Percentiles rank a stretch among this genome's conserved stretches.
phyloP scores from a whole-genome alignment of 2,113 vertebrate species.

The Scolopax mira region DNA sequence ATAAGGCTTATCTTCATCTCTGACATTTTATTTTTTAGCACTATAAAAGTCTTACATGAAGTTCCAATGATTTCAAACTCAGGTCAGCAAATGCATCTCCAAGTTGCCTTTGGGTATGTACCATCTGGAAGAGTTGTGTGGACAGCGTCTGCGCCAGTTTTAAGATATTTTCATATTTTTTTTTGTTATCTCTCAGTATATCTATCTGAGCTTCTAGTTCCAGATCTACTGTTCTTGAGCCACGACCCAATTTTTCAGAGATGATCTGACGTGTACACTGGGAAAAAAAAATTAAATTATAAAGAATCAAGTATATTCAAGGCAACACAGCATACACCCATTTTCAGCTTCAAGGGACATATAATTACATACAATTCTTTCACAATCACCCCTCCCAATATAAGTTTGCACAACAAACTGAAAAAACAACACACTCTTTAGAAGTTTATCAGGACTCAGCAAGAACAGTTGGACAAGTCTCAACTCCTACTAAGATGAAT shows the following conservation, averaged over 20 bases:
- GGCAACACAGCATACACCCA: constrained; percentile 8
- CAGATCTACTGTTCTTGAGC: constrained; percentile 96
- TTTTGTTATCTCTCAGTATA: constrained; percentile 93
- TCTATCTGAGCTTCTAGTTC: constrained; percentile 97
- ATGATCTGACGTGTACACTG: constrained; percentile 97
- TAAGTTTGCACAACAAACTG: constrained; percentile 65
- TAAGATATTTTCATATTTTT: constrained; percentile 93
- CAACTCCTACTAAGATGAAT: constrained; percentile 58
- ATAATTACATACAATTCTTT: constrained; percentile 59
- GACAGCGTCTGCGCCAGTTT: constrained; percentile 90
- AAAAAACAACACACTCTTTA: constrained; percentile 47
- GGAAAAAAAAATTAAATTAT: constrained; percentile 12
- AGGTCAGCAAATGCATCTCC: constrained; percentile 96
- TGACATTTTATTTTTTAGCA: constrained; percentile 15
- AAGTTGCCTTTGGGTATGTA: constrained; percentile 94
- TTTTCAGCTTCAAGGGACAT: constrained; percentile 52
- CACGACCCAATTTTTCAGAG: constrained; percentile 94
- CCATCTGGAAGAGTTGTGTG: constrained; percentile 90
- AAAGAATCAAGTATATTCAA: constrained; percentile 28
- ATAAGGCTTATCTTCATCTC: constrained; percentile 20
- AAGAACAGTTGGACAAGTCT: constrained; percentile 58
- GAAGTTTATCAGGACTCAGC: constrained; percentile 63
- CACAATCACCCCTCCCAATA: constrained; percentile 61
- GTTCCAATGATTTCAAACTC: constrained; percentile 95
- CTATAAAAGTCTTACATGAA: constrained; percentile 85